phyloP scores from a whole-genome alignment of 2,888 invertebrate species.

The Cephonodes hylas region DNA sequence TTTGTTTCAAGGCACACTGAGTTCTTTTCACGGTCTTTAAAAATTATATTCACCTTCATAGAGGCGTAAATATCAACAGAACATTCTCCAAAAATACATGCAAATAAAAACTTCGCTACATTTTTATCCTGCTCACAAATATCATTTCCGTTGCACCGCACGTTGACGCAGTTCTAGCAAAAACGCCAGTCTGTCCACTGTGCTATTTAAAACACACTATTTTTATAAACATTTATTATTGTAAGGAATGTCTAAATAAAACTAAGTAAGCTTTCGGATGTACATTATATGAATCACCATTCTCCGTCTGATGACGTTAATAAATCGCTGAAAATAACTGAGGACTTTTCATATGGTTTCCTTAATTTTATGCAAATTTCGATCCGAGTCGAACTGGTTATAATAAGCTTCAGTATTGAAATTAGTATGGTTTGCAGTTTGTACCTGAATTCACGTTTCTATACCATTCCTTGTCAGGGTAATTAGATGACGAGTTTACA shows the following conservation, averaged over 20 bases:
- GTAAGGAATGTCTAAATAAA: conserved; percentile 20
- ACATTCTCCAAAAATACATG: not conserved
- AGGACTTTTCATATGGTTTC: too few relatives aligned
- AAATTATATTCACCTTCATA: too few relatives aligned
- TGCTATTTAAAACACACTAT: not conserved
- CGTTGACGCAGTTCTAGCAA: conserved; percentile 3
- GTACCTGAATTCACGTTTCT: not conserved
- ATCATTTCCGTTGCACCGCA: conserved; percentile 8
- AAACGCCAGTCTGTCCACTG: not conserved
- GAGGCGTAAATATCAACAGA: not conserved
- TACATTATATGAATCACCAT: not conserved
- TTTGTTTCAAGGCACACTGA: too few relatives aligned
- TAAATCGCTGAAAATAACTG: not conserved
- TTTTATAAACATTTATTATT: conserved; percentile 6
- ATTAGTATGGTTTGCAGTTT: not conserved
- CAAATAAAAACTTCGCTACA: not conserved
- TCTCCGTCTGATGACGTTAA: not conserved
- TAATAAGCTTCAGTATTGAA: too few relatives aligned
- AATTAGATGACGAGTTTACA: too few relatives aligned
- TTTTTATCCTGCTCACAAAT: not conserved
- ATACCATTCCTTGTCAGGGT: too few relatives aligned
- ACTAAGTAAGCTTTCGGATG: conserved; percentile 7
- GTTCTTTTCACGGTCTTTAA: not conserved
- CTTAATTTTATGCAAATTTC: not conserved
- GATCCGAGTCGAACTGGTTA: not conserved